phyloP scores from a whole-genome alignment of 2,113 vertebrate species.

The Aix galericulata region DNA sequence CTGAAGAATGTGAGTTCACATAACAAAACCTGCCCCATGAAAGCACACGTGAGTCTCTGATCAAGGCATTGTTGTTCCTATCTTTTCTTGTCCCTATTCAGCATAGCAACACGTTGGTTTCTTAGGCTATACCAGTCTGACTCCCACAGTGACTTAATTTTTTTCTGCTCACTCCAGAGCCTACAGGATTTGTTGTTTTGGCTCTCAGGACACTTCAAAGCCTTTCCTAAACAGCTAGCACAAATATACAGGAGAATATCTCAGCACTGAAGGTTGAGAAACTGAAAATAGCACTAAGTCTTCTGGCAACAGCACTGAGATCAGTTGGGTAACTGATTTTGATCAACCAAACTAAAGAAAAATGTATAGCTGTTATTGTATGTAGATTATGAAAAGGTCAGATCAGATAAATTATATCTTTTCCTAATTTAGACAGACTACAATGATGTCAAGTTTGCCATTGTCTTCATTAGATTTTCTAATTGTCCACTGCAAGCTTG shows the following conservation, averaged over 20 bases:
- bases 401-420: conserved; percentile 18
- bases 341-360: neutral
- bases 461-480: neutral
- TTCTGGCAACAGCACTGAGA: neutral
- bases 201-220: neutral
- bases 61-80: neutral
- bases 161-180: neutral
- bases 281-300: neutral
- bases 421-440: conserved; percentile 4
- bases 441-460: neutral
- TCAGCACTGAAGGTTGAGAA: neutral
- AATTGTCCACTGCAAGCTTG: neutral
- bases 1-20: conserved; percentile 22
- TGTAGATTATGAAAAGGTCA: conserved; percentile 18
- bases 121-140: neutral
- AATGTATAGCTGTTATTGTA: neutral
- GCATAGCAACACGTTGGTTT: neutral
- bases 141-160: neutral
- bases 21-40: neutral
- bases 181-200: conserved; percentile 6
- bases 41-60: neutral
- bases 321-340: neutral
- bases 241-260: neutral
- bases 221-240: neutral
- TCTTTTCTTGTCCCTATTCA: neutral